Conservation (phyloP, 2,797 vertebrate species). For the Onychomys torridus region DNA sequence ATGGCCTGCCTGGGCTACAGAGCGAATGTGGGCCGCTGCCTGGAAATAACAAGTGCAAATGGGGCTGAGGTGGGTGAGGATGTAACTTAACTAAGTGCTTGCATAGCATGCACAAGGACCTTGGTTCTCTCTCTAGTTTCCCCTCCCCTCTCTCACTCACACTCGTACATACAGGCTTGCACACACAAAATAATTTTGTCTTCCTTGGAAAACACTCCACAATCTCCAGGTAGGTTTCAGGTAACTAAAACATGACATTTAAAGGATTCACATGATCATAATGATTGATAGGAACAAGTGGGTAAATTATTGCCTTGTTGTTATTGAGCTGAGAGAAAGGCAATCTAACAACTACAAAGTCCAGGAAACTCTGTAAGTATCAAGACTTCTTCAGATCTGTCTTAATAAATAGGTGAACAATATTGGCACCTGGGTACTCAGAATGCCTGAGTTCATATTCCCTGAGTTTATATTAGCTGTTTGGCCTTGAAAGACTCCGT, state of each 20-base stretch:
- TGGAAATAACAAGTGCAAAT: background rate
- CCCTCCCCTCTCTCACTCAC: background rate
- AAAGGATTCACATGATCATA: slow-evolving; percentile 26
- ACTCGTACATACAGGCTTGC: background rate
- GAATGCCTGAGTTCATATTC: background rate
- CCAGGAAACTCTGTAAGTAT: background rate
- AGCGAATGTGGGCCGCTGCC: background rate
- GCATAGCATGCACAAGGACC: background rate
- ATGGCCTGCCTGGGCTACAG: background rate
- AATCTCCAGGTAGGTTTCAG: slow-evolving; percentile 20
- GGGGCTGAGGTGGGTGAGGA: background rate
- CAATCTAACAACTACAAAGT: slow-evolving; percentile 15
- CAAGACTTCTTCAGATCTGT: slow-evolving; percentile 20
- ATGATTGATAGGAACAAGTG: background rate
- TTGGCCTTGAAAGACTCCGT: slow-evolving; percentile 20
- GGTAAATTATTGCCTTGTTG: slow-evolving; percentile 28
- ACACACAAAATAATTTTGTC: background rate
- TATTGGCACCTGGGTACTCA: background rate
- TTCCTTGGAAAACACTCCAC: slow-evolving; percentile 44
- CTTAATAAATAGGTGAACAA: slow-evolving; percentile 43
- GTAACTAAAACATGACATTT: slow-evolving; percentile 42
- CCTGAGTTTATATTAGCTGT: slow-evolving; percentile 33
- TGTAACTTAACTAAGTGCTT: background rate
- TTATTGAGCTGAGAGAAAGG: slow-evolving; percentile 24
- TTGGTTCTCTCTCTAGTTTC: background rate